Base-by-base conservation (phyloP, 2,113 vertebrate genomes). In the Butastur rufipennis region DNA sequence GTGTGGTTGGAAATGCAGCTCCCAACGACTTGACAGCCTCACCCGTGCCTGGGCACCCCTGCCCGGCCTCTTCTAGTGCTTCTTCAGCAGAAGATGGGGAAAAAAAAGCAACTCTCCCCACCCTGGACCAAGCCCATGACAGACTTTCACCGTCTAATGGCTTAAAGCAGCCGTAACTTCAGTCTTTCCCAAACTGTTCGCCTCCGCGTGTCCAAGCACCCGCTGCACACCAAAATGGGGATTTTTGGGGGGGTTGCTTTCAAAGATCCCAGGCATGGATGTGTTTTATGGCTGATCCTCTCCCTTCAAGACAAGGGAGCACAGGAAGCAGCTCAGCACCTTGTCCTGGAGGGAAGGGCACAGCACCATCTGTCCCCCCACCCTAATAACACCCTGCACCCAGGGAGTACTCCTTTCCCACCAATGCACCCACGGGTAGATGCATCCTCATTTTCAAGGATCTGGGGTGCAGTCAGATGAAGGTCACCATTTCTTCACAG, bases 361-460 rank as follows among this genome's bases (percentile, higher is more conserved):
- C 40, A 0, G 2, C 16, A 6, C 18, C 7, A 5, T 0, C 0
- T 10, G 5, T 8, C 38, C 13, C 45, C 13, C 9, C 3, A 21
- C 55, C 40, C 56, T 0, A 2, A 1, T 5, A 31, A 34, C 25
- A 7, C 5, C 7, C 81, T 23, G 53, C 9, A 45, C 20, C 20
- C 2, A 0, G 21, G 4, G 36, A 23, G 5, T 53, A 29, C 14
- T 88, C 66, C 79, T 14, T 71, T 52, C 55, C 40, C 36, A 34
- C 18, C 8, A 2, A 2, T 0, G 3, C 48, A 34, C 25, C 42
- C 17, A 0, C 1, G 25, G 61, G 53, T 6, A 8, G 42, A 6
- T 3, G 8, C 68, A 45, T 5, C 45, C 50, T 34, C 14, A 2
- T 38, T 66, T 45, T 32, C 55, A 40, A 53, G 34, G n/a, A 17